phyloP scores from a whole-genome alignment of 1,140 invertebrate species.

The Leptinotarsa defecta region DNA sequence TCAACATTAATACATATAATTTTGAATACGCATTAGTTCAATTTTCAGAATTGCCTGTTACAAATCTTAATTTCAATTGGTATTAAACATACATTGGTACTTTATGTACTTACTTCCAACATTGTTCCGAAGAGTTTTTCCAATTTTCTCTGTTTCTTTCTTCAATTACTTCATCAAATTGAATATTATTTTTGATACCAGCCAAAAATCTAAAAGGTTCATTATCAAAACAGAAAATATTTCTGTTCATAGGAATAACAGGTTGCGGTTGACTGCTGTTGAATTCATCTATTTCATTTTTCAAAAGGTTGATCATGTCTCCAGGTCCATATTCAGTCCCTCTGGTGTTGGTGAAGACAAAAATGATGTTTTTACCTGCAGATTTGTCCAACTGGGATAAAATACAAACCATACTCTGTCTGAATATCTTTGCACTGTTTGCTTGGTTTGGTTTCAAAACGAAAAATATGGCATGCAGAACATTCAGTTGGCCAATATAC shows the following conservation, averaged over 20 bases:
- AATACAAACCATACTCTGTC: slow-evolving; percentile 49
- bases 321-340: slow-evolving; percentile 46
- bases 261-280: slow-evolving; percentile 37
- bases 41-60: not conserved
- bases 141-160: slow-evolving; percentile 43
- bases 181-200: slow-evolving; percentile 38
- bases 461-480: slow-evolving; percentile 50
- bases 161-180: slow-evolving; percentile 30
- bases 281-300: slow-evolving; percentile 37
- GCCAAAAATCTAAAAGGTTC: slow-evolving; percentile 48
- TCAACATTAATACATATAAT: no score
- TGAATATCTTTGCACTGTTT: slow-evolving; percentile 41
- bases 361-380: slow-evolving; percentile 48
- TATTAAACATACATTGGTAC: no score
- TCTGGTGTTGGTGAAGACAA: slow-evolving; percentile 49
- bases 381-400: slow-evolving; percentile 48
- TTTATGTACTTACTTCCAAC: slow-evolving; percentile 40
- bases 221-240: slow-evolving; percentile 52
- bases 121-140: slow-evolving; percentile 43
- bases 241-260: slow-evolving; percentile 39
- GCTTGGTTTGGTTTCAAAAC: slow-evolving; percentile 46
- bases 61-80: no score
- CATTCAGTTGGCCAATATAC: slow-evolving; percentile 42
- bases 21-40: not conserved
- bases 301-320: slow-evolving; percentile 40